Base-by-base conservation (phyloP, 2,797 vertebrate genomes). In the Lepidocolaptes lacrymiger region DNA sequence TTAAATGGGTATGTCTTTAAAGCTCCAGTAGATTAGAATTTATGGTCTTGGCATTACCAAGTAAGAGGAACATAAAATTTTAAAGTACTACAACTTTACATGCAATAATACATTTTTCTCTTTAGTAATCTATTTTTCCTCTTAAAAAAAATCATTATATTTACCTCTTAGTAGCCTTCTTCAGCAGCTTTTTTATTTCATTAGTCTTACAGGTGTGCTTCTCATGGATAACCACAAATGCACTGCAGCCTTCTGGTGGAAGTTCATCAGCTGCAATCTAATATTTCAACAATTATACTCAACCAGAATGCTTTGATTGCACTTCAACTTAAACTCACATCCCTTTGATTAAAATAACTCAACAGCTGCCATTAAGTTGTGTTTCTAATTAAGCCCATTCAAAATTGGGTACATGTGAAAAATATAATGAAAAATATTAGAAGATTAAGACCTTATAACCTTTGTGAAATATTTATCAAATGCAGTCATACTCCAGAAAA, bases 241-340 rank as follows among this genome's bases (percentile, higher is more conserved):
- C 98, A 79, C 95, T 77, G 86, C 99, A 99, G 77, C 97, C 98
- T 92, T 98, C 98, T 78, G 99, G 99, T 64, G 99, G 98, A 79
- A 98, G 98, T 96, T 99, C 99, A 96, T 99, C 98, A 94, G 97
- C 98, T 96, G 99, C 99, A 97, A 99, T 98, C 99, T 99, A 96
- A 94, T 95, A 97, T 97, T 97, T 97, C 94, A 97, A 97, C 96
- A 96, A 97, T 93, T 95, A 95, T 22, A 97, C 79, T 97, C 95
- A 97, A 95, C 79, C 84, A 94, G 68, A 78, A 89, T 54, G 64
- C 82, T 96, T 90, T 96, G 97, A 97, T 97, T 95, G 95, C 83
- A 97, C 90, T 93, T 86, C 88, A 81, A 77, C 90, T 94, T 93
- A 64, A 96, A 94, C 96, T 93, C 37, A 85, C 49, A 92, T 88